Evolutionary conservation across 2,113 vertebrate species (phyloP), one percentile per base, ranked within the genome.

Genomic region (Terrapene triunguis): DNA sequence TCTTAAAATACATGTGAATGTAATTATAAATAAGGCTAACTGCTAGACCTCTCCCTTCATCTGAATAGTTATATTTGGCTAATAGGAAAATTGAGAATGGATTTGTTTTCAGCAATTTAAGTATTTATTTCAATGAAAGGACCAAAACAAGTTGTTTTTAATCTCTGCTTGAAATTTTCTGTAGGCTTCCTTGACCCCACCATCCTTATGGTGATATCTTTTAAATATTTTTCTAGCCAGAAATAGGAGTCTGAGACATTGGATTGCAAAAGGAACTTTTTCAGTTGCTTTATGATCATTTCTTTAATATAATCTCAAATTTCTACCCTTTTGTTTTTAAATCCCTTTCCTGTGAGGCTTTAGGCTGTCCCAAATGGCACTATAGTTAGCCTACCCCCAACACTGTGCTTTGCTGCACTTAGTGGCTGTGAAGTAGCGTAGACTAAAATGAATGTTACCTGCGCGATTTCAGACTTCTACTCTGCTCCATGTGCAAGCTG

Each of bases 381-480:
- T 69, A 74, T 10, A 42, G 21, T 76, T 25, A 6, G 89, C 55
- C 86, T 79, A 7, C 10, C 72, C 82, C 54, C 57, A 83, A 38
- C 0, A 1, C 38, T 24, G 44, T 44, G 38, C 85, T 85, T 87
- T 0, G 0, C 54, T 69, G 29, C 44, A 76, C 24, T 1, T 19
- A 9, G 13, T 69, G 62, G 16, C 4, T 19, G 35, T 35, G 62
- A 35, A 69, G 32, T 69, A n/a, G 62, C 35, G 1, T 19, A 69
- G 32, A n/a, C 65, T n/a, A 8, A 50, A 1, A 22, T 8, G 22
- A 25, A 2, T 81, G 42, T 93, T 94, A 74, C 27, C 84, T 88
- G n/a, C 2, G 10, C 6, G 8, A 8, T 69, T 80, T 53, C 79
- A 81, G 88, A 32, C 32, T 85, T 91, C 53, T 38, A 80, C 81